Conservation (phyloP, 2,888 invertebrate species). For the Catocala nupta region DNA sequence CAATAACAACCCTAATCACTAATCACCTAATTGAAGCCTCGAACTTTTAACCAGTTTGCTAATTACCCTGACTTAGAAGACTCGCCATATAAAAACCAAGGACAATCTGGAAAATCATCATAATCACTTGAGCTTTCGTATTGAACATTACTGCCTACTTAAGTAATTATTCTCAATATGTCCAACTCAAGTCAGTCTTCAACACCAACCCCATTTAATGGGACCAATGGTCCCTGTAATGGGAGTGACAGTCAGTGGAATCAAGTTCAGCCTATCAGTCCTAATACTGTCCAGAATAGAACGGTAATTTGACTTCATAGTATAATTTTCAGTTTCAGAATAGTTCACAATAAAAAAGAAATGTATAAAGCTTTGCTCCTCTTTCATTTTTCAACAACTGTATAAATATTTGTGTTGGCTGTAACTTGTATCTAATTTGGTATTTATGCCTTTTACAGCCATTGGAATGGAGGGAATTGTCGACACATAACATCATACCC, state of each 20-base stretch:
- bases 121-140: conserved; percentile 57
- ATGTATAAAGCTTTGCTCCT: no score
- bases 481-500: conserved; percentile 32
- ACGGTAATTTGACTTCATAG: conserved; percentile 50
- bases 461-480: conserved; percentile 51
- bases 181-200: conserved; percentile 36
- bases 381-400: no score
- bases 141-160: conserved; percentile 47
- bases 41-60: conserved; percentile 52
- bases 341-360: neutral
- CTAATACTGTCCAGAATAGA: conserved; percentile 36
- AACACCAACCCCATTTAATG: conserved; percentile 23
- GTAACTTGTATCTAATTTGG: conserved; percentile 2
- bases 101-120: conserved; percentile 55
- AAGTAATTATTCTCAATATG: conserved; percentile 35
- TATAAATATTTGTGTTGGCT: no score
- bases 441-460: conserved; percentile 49
- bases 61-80: conserved; percentile 52
- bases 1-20: conserved; percentile 40
- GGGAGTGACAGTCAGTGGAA: conserved; percentile 56
- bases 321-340: conserved; percentile 8
- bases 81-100: conserved; percentile 63
- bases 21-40: conserved; percentile 49
- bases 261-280: conserved; percentile 39
- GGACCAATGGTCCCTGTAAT: conserved; percentile 18